Percentiles rank a stretch among this genome's conserved stretches.
Evolutionary conservation across 2,797 vertebrate genomes (phyloP).

Genomic region (Chaunax sp.): DNA sequence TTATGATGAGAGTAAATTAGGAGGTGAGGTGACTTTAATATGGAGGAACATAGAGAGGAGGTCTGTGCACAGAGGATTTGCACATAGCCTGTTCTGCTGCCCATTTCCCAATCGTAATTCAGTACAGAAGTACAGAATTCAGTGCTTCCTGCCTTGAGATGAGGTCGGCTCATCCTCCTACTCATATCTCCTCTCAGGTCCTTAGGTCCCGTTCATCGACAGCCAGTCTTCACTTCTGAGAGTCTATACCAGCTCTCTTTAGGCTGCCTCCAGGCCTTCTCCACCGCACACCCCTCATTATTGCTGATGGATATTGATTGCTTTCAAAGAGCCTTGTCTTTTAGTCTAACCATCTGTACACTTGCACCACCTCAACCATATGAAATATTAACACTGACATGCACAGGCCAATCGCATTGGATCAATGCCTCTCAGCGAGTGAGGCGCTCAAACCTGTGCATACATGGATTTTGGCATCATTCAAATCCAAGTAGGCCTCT

Average conservation of each 20-base stretch:
- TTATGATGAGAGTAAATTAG: too few relatives aligned
- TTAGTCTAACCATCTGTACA: conserved; percentile 37
- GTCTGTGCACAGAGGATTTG: too few relatives aligned
- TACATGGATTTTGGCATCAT: conserved; percentile 22
- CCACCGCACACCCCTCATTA: conserved; percentile 28
- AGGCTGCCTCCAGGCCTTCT: conserved; percentile 26
- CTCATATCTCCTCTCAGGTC: not conserved
- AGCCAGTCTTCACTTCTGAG: conserved; percentile 13
- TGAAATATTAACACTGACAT: conserved; percentile 65
- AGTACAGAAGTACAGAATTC: too few relatives aligned
- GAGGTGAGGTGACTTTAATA: too few relatives aligned
- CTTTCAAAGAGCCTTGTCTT: conserved; percentile 42
- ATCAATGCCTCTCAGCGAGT: conserved; percentile 22
- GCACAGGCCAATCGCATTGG: conserved; percentile 36
- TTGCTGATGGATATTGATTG: conserved; percentile 66
- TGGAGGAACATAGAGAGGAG: too few relatives aligned
- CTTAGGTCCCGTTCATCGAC: conserved; percentile 7
- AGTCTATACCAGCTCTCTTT: conserved; percentile 34
- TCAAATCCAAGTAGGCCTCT: conserved; percentile 21
- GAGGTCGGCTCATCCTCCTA: not conserved
- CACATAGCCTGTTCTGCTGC: too few relatives aligned
- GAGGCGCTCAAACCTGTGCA: conserved; percentile 26
- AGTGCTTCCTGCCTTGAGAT: not conserved
- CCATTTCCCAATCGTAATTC: too few relatives aligned
- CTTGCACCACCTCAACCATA: conserved; percentile 32